These are phyloP conservation scores for Xerus rutilus DNA, from an alignment of 2,797 vertebrate species.

Conservation along the genomic window DNA sequence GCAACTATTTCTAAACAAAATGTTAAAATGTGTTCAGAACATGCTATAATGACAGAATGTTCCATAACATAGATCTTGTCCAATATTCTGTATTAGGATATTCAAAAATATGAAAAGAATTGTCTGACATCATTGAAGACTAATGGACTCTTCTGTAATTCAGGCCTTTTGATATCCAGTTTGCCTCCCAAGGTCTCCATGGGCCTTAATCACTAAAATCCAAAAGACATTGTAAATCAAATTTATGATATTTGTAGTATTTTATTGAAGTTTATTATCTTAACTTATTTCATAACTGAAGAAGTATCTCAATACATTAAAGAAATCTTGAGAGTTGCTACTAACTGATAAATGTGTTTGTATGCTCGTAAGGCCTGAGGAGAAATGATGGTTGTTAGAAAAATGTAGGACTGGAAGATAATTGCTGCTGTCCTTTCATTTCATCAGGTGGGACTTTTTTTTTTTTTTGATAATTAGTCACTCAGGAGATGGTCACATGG, in stretches of 20 bases:
- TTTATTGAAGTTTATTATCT: not conserved
- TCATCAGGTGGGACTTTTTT: not conserved
- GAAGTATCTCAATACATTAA: not conserved
- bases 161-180: not conserved
- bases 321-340: not conserved
- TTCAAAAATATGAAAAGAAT: not conserved
- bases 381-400: not conserved
- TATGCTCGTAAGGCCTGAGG: not conserved
- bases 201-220: not conserved
- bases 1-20: conserved; percentile 22
- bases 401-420: not conserved
- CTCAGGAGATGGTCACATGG: not conserved
- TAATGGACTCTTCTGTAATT: not conserved
- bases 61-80: not conserved
- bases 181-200: not conserved
- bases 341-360: not conserved
- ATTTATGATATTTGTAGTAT: not conserved
- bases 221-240: not conserved
- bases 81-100: not conserved
- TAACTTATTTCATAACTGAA: not conserved
- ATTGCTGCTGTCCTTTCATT: not conserved
- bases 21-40: not conserved
- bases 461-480: not conserved
- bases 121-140: not conserved
- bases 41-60: not conserved